Evolutionary conservation across 1,140 invertebrate genomes (phyloP), one percentile per base, ranked within the genome.

Genomic region (Phenacoccus solenopsis): DNA sequence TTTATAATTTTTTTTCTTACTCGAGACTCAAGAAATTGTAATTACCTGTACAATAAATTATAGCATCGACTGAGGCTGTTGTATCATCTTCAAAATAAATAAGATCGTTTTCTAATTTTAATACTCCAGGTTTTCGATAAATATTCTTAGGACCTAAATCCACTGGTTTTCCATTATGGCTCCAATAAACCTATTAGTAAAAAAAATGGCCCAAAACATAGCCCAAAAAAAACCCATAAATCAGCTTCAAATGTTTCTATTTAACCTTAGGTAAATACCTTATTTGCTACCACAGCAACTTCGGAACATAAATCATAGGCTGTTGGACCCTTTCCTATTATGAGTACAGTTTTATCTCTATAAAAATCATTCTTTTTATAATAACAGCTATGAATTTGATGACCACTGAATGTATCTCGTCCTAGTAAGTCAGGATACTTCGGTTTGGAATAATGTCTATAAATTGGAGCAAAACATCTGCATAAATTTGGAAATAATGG

Each of bases 231-330:
- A n/a, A n/a, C n/a, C n/a, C n/a, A n/a, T n/a, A n/a, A n/a, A n/a
- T n/a, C n/a, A n/a, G n/a, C n/a, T n/a, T n/a, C n/a, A n/a, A n/a
- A 49, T 49, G n/a, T 49, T 49, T 16, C 3, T 32, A 5, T 32
- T 13, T 32, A 32, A 32, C n/a, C n/a, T n/a, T n/a, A 32, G 5
- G 30, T 32, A 32, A 13, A 32, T 72, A 86, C 81, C 69, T 81
- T 73, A 73, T 79, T 76, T 1, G 81, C 81, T 49, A 77, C 72
- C 9, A 75, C 22, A 1, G 81, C 73, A 27, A 88, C 76, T 72
- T 88, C 86, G 0, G 83, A 69, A 24, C 81, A 80, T 68, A 91
- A 88, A 75, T 91, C 89, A 49, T 84, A 77, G 1, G 87, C 89
- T 1, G 88, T 90, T 49, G 84, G 79, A 24, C 83, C 83, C 49